Evolutionary conservation across 2,888 invertebrate genomes (phyloP).

Genomic region (Pyrrhosoma nymphula): DNA sequence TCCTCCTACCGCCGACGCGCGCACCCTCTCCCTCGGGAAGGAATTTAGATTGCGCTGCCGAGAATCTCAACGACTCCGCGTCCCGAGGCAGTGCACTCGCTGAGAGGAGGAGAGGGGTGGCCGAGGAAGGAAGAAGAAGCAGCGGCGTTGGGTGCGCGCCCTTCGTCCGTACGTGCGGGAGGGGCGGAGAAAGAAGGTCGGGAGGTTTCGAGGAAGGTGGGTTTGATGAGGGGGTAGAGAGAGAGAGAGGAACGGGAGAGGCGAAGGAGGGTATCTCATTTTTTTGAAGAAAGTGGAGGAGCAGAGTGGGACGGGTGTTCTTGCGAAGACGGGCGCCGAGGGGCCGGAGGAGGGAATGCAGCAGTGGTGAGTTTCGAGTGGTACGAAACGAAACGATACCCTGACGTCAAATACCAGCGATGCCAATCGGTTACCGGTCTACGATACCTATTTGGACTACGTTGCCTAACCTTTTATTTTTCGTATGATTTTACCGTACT

Average conservation of each 20-base stretch:
- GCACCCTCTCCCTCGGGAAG: conserved; percentile 62
- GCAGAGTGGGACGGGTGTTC: background rate
- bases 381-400: no score
- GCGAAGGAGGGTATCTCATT: background rate
- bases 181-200: no score
- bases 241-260: background rate
- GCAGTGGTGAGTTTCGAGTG: no score
- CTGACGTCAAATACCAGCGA: background rate
- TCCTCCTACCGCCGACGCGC: background rate
- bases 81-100: conserved; percentile 52
- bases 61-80: conserved; percentile 62
- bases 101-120: background rate
- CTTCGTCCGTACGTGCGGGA: no score
- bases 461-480: no score
- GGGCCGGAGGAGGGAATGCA: background rate
- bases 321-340: background rate
- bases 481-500: no score
- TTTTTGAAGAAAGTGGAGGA: background rate
- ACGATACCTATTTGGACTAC: no score
- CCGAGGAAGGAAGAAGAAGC: background rate
- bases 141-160: background rate
- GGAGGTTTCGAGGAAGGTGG: background rate
- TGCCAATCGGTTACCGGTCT: background rate
- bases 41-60: conserved; percentile 64
- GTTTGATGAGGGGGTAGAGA: background rate